Percentiles rank a stretch among this genome's conserved stretches.
Evolutionary conservation across 2,888 invertebrate species (phyloP).

Genomic region (Oligia fasciuncula): DNA sequence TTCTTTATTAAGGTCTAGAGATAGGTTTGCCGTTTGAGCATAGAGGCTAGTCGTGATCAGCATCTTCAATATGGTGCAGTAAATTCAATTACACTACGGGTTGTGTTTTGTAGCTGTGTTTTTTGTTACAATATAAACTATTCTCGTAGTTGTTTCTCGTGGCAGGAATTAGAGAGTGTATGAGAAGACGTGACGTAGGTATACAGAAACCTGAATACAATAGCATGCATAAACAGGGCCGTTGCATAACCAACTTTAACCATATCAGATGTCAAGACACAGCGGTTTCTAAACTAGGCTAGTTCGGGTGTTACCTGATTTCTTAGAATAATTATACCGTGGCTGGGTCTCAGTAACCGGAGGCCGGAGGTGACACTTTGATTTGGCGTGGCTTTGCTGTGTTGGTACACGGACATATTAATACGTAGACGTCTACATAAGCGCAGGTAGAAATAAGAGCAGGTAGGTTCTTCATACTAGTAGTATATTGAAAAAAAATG

Average conservation of each 20-base stretch:
- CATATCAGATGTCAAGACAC: constrained; percentile 28
- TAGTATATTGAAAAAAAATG: too few species aligned
- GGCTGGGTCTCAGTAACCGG: neutral
- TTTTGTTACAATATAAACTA: neutral
- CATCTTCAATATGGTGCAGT: neutral
- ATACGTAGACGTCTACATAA: neutral
- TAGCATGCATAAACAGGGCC: neutral
- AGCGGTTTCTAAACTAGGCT: constrained; percentile 25
- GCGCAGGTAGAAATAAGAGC: neutral
- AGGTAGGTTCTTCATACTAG: neutral
- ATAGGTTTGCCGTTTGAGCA: neutral
- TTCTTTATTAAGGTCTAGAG: too few species aligned
- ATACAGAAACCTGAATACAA: neutral
- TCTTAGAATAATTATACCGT: constrained; percentile 28
- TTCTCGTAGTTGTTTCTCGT: neutral
- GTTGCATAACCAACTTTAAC: neutral
- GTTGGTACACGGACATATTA: neutral
- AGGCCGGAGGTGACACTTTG: constrained; percentile 14
- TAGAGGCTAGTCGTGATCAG: neutral
- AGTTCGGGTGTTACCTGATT: constrained; percentile 9
- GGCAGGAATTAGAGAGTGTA: neutral
- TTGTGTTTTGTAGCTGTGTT: neutral
- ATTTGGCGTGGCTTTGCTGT: constrained; percentile 12
- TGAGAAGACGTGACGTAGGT: neutral
- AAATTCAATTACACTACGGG: neutral